Percentiles rank a stretch among this genome's conserved stretches.
Evolutionary conservation across 1,140 invertebrate species (phyloP).

Genomic region (Papilio helenus): DNA sequence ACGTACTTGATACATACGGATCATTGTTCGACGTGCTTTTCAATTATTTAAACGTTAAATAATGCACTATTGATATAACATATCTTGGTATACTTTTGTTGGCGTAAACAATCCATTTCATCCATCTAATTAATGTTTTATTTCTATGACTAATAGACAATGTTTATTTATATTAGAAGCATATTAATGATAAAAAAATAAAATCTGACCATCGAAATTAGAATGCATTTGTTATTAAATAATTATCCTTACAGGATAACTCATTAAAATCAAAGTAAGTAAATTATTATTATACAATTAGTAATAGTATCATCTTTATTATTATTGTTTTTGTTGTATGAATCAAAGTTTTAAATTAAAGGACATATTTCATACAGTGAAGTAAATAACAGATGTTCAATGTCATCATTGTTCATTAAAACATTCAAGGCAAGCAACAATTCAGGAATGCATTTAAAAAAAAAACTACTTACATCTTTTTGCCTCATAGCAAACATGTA

Average conservation of each 20-base stretch:
- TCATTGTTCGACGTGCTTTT: slow-evolving; percentile 16
- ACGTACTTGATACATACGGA: background rate
- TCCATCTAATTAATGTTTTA: too few relatives aligned
- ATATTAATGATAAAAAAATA: too few relatives aligned
- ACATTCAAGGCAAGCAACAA: background rate
- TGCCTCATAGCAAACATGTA: slow-evolving; percentile 93
- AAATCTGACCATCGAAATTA: too few relatives aligned
- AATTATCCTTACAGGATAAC: too few relatives aligned
- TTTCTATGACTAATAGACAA: background rate
- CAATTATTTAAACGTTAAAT: background rate
- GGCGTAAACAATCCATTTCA: background rate
- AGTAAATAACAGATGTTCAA: background rate
- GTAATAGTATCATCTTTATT: too few relatives aligned
- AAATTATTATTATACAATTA: too few relatives aligned
- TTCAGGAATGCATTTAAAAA: background rate
- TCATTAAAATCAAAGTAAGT: too few relatives aligned
- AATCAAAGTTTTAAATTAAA: too few relatives aligned
- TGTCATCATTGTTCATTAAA: background rate
- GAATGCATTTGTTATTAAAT: too few relatives aligned
- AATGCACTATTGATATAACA: background rate
- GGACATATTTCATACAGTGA: too few relatives aligned
- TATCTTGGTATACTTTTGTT: background rate
- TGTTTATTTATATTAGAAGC: background rate
- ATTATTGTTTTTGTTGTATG: too few relatives aligned
- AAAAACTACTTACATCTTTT: slow-evolving; percentile 72